A percentile compares a stretch with the other conserved stretches of the same genome.
Evolutionary conservation across 2,113 vertebrate genomes (phyloP).

Genomic region (Mobula birostris): DNA sequence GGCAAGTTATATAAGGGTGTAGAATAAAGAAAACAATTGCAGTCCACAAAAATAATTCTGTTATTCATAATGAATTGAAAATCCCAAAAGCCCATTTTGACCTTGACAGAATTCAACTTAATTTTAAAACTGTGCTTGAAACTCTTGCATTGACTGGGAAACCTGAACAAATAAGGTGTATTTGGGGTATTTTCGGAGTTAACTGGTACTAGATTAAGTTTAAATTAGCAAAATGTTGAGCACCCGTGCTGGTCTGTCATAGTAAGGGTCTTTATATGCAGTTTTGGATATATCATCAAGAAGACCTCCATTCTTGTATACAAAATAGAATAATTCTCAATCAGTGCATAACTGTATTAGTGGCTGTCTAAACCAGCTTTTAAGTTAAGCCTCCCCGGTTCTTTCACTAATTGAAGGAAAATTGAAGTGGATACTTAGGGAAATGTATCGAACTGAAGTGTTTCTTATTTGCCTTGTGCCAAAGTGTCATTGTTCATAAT

Average conservation of each 20-base stretch:
- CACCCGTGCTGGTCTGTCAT: background rate
- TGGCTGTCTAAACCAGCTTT: background rate
- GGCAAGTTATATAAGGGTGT: background rate
- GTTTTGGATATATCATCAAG: background rate
- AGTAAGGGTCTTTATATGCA: background rate
- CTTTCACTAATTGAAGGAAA: background rate
- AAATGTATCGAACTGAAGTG: background rate
- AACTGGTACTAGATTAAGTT: background rate
- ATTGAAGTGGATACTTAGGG: background rate
- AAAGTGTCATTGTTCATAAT: background rate
- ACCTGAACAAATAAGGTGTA: background rate
- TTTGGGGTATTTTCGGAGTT: background rate
- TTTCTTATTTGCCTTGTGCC: background rate
- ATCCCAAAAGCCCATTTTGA: background rate
- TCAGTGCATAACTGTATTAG: background rate
- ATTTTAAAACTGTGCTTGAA: background rate
- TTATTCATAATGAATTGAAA: background rate
- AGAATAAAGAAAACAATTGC: background rate
- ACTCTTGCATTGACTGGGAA: background rate
- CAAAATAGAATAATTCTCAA: background rate
- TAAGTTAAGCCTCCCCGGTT: background rate
- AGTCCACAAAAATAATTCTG: background rate
- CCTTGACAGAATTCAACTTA: background rate
- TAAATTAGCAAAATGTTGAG: background rate
- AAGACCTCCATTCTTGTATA: background rate